A percentile compares a stretch with the other conserved stretches of the same genome.
These are phyloP conservation scores for Ectemnius cavifrons DNA, from an alignment of 2,888 invertebrate species.

Conservation along the genomic window DNA sequence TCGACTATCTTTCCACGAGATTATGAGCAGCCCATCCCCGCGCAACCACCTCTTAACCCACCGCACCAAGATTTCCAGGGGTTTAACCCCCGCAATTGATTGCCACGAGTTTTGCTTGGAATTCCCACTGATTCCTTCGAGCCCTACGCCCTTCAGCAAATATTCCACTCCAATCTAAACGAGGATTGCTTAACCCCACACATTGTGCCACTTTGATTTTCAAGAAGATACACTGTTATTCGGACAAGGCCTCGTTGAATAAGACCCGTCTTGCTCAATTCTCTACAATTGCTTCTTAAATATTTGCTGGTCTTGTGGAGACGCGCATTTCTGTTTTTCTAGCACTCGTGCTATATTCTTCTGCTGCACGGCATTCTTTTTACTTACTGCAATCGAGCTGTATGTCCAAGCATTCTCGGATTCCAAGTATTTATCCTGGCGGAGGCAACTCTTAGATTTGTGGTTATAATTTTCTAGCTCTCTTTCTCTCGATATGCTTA, in stretches of 20 bases:
- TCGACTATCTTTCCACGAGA: not conserved
- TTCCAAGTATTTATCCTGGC: too few relatives aligned
- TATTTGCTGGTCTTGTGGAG: too few relatives aligned
- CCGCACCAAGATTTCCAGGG: not conserved
- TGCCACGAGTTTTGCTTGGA: conserved; percentile 5
- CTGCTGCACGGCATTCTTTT: too few relatives aligned
- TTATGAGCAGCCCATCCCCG: conserved; percentile 5
- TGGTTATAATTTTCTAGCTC: not conserved
- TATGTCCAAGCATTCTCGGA: too few relatives aligned
- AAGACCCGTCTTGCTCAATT: too few relatives aligned
- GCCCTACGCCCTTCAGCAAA: not conserved
- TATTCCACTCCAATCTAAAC: not conserved
- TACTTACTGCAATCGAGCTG: too few relatives aligned
- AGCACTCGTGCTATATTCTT: too few relatives aligned
- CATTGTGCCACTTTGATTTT: not conserved
- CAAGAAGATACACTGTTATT: too few relatives aligned
- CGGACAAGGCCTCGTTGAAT: too few relatives aligned
- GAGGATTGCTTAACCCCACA: not conserved
- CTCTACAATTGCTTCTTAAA: too few relatives aligned
- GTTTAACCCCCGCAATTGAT: conserved; percentile 4
- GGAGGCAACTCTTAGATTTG: too few relatives aligned
- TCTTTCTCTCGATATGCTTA: not conserved
- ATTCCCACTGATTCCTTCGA: conserved; percentile 4
- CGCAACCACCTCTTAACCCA: not conserved
- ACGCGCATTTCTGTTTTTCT: too few relatives aligned